These are phyloP conservation scores for Idaea dimidiata DNA, from an alignment of 2,888 invertebrate species.

Conservation along the genomic window DNA sequence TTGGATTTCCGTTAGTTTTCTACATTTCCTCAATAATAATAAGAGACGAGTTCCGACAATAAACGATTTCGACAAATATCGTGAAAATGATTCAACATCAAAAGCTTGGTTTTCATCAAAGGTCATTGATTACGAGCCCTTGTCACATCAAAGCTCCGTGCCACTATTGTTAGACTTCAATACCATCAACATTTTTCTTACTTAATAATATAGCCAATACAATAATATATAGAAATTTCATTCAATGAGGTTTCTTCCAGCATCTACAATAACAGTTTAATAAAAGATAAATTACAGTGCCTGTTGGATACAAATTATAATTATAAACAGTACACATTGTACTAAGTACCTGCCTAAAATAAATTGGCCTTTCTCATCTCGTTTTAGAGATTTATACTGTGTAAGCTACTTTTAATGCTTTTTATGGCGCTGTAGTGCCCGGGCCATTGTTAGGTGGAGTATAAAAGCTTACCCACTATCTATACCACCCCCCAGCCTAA, in stretches of 20 bases:
- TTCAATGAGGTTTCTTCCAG: not conserved
- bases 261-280: slow-evolving; percentile 17
- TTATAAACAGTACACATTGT: not conserved
- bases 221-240: not conserved
- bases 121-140: slow-evolving; percentile 68
- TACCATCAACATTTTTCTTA: slow-evolving; percentile 58
- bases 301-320: not conserved
- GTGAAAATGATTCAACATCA: slow-evolving; percentile 45
- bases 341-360: no score
- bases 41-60: slow-evolving; percentile 21
- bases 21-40: slow-evolving; percentile 20
- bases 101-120: slow-evolving; percentile 59
- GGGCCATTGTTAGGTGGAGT: no score
- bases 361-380: no score
- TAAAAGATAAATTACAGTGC: slow-evolving; percentile 13
- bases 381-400: no score
- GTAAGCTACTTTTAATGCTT: no score
- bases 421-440: no score
- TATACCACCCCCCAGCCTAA: no score
- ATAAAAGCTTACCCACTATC: no score
- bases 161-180: slow-evolving; percentile 59
- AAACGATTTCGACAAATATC: slow-evolving; percentile 24
- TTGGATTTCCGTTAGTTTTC: slow-evolving; percentile 9
- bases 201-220: slow-evolving; percentile 18
- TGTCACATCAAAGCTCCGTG: slow-evolving; percentile 73